A percentile compares a stretch with the other conserved stretches of the same genome.
Evolutionary conservation across 2,888 invertebrate species (phyloP).

Genomic region (Lochmaea capreae): DNA sequence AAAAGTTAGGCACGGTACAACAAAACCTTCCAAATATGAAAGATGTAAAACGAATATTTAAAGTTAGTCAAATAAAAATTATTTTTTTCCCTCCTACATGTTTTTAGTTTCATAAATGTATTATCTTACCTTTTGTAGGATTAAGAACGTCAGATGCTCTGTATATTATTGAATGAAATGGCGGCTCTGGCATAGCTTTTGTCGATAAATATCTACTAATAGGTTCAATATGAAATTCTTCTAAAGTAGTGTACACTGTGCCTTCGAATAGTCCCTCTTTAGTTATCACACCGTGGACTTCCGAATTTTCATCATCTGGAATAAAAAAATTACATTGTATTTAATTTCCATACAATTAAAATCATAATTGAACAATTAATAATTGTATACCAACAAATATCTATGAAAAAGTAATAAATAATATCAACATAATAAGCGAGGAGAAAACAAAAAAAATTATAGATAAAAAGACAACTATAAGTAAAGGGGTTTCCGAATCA

Average conservation of each 20-base stretch:
- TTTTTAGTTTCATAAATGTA: background rate
- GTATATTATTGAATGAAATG: conserved; percentile 88
- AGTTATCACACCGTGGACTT: conserved; percentile 88
- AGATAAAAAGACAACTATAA: too few species aligned
- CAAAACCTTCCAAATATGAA: too few species aligned
- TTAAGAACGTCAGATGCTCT: conserved; percentile 80
- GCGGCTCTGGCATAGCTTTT: conserved; percentile 34
- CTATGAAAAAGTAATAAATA: too few species aligned
- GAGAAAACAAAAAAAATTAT: too few species aligned
- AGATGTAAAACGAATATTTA: too few species aligned
- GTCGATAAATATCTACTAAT: conserved; percentile 71
- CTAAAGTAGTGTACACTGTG: conserved; percentile 80
- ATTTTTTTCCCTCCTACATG: too few species aligned
- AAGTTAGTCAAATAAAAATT: background rate
- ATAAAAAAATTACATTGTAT: conserved; percentile 49
- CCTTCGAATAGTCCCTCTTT: conserved; percentile 91
- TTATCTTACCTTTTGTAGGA: conserved; percentile 58
- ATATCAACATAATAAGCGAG: too few species aligned
- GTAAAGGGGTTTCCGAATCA: too few species aligned
- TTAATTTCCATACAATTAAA: background rate
- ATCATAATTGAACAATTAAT: background rate
- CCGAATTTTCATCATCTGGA: conserved; percentile 84
- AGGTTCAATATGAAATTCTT: conserved; percentile 89
- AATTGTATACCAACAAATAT: too few species aligned
- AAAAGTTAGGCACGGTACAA: too few species aligned